Base-by-base conservation (phyloP, 37 sponge, comb jelly and placozoan species). In the Halichondria panicea region DNA sequence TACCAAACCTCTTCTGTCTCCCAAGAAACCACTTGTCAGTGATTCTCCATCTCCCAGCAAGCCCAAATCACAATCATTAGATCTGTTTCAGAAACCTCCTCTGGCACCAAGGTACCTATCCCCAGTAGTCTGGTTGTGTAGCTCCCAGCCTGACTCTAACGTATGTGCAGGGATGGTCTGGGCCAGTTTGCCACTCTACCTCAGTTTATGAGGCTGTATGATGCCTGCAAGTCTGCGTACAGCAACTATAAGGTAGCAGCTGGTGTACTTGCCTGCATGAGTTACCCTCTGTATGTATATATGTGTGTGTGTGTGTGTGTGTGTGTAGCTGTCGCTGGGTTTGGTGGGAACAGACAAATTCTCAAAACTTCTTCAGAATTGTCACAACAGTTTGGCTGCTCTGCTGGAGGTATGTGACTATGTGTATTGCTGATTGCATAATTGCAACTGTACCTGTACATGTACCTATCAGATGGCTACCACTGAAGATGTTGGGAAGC, bases 221-320 rank as follows among this genome's bases (percentile, higher is more conserved):
- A 85, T 56, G 78, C 82, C 4, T 60, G 87, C 43, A 85, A 70
- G 63, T 71, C 86, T 27, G 86, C 86, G 9, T 91, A 85, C 55
- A 84, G 69, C 11, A 85, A 81, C 62, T 91, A 81, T 38, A 77
- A 77, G 74, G 81, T 85, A 30, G n/a, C n/a, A 52, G 55, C 11
- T 41, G n/a, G 12, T 21, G 68, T 25, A 52, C 1, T 71, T 8
- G 27, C 11, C 11, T 9, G 31, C 24, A n/a, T 12, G 19, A 27
- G 24, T n/a, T 33, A 31, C 27, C 3, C 48, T 33, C 4, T 48
- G 2, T 50, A 24, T n/a, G 6, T 71, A 35, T 71, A 11, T 15
- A 13, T 53, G 70, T 71, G 12, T 36, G 4, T 24, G 4, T 52
- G 48, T 8, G 4, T 21, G 1, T 33, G 22, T 70, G 38, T 60